These are phyloP conservation scores for Trichopria drosophilae DNA, from an alignment of 2,888 invertebrate species.

Conservation along the genomic window DNA sequence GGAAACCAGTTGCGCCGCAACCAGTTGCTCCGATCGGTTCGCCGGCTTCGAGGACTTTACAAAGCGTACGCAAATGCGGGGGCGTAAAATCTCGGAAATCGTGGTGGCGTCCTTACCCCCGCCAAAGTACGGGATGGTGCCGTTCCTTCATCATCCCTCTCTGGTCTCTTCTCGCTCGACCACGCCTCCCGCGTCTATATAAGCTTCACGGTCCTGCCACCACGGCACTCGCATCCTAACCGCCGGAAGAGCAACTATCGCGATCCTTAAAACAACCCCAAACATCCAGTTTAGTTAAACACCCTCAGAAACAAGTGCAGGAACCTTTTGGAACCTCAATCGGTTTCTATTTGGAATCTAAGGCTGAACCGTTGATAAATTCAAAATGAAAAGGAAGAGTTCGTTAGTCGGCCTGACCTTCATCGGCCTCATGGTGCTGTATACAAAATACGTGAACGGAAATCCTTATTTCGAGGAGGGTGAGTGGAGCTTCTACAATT, in stretches of 20 bases:
- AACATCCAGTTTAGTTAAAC: background rate
- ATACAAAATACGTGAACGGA: conserved; percentile 41
- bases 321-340: background rate
- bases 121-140: conserved; percentile 9
- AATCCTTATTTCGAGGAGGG: conserved; percentile 53
- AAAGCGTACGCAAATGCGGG: conserved; percentile 7
- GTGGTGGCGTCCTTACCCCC: conserved; percentile 8
- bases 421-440: conserved; percentile 43
- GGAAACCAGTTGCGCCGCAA: conserved; percentile 52
- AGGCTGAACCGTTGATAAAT: background rate
- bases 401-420: conserved; percentile 45
- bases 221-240: conserved; percentile 50
- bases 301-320: background rate
- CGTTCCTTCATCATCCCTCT: conserved; percentile 38
- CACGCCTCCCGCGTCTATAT: conserved; percentile 55
- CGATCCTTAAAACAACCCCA: conserved; percentile 16
- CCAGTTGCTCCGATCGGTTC: conserved; percentile 43
- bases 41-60: conserved; percentile 8
- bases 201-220: conserved; percentile 44
- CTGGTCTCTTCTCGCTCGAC: conserved; percentile 50
- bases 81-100: background rate
- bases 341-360: background rate
- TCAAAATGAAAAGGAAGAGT: conserved; percentile 45
- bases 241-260: conserved; percentile 23
- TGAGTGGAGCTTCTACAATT: conserved; percentile 38